Percentiles rank a stretch among this genome's conserved stretches.
phyloP scores from a whole-genome alignment of 1,140 invertebrate species.

The Heterodera schachtii region DNA sequence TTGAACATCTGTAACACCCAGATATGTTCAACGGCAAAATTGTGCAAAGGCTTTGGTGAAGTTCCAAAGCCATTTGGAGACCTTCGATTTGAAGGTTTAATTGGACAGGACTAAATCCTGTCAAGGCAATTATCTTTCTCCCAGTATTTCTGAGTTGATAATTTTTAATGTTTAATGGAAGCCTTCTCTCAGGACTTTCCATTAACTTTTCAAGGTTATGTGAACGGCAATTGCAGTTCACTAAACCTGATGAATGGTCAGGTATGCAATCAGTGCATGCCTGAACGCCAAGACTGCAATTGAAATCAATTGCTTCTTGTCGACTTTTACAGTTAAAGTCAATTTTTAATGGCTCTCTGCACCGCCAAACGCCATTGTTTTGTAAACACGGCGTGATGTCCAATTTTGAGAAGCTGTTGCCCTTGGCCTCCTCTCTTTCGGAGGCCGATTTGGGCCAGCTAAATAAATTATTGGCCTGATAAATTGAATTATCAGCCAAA shows the following conservation, averaged over 20 bases:
- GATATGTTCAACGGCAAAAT: not conserved
- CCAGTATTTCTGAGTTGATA: not conserved
- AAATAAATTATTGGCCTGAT: no score
- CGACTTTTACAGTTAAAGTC: not conserved
- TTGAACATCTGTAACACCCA: constrained; percentile 3
- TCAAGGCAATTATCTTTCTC: not conserved
- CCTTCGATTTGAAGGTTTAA: not conserved
- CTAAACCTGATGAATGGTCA: not conserved
- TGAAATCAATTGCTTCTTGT: not conserved
- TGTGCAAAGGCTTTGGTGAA: not conserved
- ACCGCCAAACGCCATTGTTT: no score
- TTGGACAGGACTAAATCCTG: not conserved
- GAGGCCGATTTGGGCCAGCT: no score
- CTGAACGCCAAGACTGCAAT: not conserved
- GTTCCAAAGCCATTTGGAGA: not conserved
- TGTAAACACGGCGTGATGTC: no score
- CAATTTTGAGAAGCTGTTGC: no score
- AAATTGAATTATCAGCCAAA: no score
- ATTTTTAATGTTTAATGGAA: not conserved
- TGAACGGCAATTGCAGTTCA: not conserved
- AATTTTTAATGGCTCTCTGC: not conserved
- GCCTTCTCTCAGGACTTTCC: not conserved
- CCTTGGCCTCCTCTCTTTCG: no score
- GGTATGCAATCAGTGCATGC: constrained; percentile 1
- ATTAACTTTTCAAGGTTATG: not conserved